Evolutionary conservation across 2,113 vertebrate genomes (phyloP).

Genomic region (Pongo pygmaeus): DNA sequence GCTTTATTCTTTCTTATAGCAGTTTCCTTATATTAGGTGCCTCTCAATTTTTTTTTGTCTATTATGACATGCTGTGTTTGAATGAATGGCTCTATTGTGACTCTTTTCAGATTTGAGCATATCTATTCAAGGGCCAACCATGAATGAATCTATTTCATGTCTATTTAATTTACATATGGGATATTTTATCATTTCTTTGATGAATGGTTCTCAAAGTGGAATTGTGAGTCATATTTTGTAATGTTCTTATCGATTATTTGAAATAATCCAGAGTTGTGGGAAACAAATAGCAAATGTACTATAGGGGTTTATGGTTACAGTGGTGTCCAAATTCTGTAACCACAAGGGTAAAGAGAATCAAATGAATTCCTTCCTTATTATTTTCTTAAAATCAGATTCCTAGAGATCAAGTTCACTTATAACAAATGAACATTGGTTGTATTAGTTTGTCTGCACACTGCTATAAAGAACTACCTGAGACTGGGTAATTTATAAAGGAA

Average conservation of each 20-base stretch:
- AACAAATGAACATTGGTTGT: not conserved
- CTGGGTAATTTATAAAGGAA: too few species aligned
- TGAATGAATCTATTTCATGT: not conserved
- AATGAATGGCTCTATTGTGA: not conserved
- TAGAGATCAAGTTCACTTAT: conserved; percentile 27
- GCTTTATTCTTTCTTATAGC: not conserved
- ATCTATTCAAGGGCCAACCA: not conserved
- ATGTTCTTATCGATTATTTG: not conserved
- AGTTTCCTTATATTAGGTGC: not conserved
- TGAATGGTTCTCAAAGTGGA: not conserved
- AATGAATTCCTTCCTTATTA: not conserved
- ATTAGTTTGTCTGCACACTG: too few species aligned
- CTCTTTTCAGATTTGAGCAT: not conserved
- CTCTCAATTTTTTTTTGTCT: not conserved
- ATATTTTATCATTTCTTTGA: not conserved
- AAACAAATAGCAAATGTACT: not conserved
- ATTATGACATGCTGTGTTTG: not conserved
- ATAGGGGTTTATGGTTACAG: not conserved
- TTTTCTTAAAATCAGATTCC: conserved; percentile 21
- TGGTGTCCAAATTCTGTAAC: not conserved
- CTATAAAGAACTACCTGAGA: too few species aligned
- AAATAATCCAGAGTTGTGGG: not conserved
- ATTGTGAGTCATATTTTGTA: not conserved
- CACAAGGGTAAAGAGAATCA: not conserved
- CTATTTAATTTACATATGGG: not conserved